Conservation (phyloP, 2,113 vertebrate genomes). For the Dinomys branickii region DNA sequence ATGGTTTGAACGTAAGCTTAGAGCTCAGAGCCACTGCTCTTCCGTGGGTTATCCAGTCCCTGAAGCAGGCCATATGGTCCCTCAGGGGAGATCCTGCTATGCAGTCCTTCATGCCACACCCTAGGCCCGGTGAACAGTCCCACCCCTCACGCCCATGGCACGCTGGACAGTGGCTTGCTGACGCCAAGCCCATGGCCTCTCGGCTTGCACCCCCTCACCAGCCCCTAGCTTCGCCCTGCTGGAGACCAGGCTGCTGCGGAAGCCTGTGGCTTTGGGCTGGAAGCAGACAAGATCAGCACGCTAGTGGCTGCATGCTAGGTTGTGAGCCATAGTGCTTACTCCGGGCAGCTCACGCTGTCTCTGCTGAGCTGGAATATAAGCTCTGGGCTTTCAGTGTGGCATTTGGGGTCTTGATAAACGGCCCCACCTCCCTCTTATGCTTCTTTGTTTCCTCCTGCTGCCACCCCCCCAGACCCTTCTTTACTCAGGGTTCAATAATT, state of each 20-base stretch:
- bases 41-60: fast-evolving
- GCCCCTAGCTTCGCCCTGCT: background rate
- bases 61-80: fast-evolving
- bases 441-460: background rate
- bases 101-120: background rate
- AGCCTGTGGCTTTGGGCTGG: background rate
- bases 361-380: background rate
- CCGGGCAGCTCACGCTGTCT: background rate
- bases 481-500: background rate
- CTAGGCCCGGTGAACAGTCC: background rate
- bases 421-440: background rate
- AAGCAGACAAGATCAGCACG: background rate
- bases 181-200: background rate
- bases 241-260: background rate
- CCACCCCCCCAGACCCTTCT: background rate
- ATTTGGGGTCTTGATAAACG: background rate
- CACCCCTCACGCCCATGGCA: background rate
- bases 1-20: fast-evolving
- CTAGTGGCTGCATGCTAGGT: background rate
- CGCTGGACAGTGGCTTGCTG: fast-evolving
- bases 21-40: background rate
- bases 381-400: background rate
- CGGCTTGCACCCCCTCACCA: background rate
- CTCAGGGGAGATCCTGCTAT: background rate
- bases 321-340: background rate